Conservation (phyloP, 2,797 vertebrate genomes). For the Vireo griseus region DNA sequence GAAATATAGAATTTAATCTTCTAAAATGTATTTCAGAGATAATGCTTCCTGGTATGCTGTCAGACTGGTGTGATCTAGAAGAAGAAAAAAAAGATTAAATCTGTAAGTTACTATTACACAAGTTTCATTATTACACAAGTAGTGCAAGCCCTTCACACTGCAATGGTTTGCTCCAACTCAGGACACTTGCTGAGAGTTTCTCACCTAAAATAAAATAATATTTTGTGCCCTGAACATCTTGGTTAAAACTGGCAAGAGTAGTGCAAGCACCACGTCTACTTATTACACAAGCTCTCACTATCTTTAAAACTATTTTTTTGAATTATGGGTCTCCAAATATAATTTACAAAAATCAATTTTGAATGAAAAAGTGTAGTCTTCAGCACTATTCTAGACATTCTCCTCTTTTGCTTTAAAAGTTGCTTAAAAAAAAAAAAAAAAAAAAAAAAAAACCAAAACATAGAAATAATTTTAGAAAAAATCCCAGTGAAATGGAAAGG, state of each 20-base stretch:
- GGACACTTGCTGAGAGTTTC: not conserved
- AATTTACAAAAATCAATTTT: not conserved
- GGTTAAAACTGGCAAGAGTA: not conserved
- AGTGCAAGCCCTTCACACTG: not conserved
- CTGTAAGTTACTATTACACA: not conserved
- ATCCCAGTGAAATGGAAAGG: not conserved
- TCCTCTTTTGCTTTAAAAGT: not conserved
- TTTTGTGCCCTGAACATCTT: not conserved
- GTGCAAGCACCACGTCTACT: not conserved
- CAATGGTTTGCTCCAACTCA: not conserved
- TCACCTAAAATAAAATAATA: not conserved
- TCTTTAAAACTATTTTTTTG: not conserved
- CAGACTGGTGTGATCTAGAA: not conserved
- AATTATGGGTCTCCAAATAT: not conserved
- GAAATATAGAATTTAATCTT: not conserved
- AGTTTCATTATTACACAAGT: not conserved
- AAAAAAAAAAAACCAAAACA: too few species aligned
- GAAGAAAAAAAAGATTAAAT: not conserved
- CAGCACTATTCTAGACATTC: not conserved
- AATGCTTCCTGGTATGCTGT: not conserved
- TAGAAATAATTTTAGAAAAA: rapidly evolving
- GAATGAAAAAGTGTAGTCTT: not conserved
- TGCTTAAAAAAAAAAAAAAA: not conserved
- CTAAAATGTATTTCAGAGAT: not conserved
- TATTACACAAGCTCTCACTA: not conserved